phyloP scores from a whole-genome alignment of 2,113 vertebrate genomes.

The Drymodes brunneopygia region DNA sequence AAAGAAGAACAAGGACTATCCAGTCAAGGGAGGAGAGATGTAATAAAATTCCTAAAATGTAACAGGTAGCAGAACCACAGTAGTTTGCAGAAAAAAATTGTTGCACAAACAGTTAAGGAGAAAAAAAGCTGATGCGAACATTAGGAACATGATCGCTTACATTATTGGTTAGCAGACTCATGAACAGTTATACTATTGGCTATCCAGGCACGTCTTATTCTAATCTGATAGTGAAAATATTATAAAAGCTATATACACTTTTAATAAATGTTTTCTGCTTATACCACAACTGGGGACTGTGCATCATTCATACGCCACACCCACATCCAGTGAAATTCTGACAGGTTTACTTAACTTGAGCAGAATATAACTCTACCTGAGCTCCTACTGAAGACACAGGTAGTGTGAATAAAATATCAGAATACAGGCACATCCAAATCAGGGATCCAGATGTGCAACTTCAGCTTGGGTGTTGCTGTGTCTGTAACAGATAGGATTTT shows the following conservation, averaged over 20 bases:
- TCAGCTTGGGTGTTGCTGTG: background rate
- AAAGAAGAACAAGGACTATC: too few species aligned
- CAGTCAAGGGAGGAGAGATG: background rate
- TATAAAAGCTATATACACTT: background rate
- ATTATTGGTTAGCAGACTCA: background rate
- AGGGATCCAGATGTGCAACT: background rate
- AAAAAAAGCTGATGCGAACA: background rate
- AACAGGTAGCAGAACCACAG: background rate
- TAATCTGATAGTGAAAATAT: background rate
- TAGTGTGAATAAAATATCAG: background rate
- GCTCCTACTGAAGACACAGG: background rate
- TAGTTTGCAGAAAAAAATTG: background rate
- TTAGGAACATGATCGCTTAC: too few species aligned
- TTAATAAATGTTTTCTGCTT: background rate
- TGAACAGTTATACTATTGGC: background rate
- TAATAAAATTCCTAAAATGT: background rate
- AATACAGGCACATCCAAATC: background rate
- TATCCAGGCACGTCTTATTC: rapidly evolving
- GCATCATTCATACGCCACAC: rapidly evolving
- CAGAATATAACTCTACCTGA: background rate
- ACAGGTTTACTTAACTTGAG: background rate
- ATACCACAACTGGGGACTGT: rapidly evolving
- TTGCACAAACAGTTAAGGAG: background rate
- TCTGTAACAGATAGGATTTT: background rate
- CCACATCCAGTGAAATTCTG: background rate